Percentiles rank a stretch among this genome's conserved stretches.
Evolutionary conservation across 2,797 vertebrate genomes (phyloP).

Genomic region (Rhadinocentrus ornatus): DNA sequence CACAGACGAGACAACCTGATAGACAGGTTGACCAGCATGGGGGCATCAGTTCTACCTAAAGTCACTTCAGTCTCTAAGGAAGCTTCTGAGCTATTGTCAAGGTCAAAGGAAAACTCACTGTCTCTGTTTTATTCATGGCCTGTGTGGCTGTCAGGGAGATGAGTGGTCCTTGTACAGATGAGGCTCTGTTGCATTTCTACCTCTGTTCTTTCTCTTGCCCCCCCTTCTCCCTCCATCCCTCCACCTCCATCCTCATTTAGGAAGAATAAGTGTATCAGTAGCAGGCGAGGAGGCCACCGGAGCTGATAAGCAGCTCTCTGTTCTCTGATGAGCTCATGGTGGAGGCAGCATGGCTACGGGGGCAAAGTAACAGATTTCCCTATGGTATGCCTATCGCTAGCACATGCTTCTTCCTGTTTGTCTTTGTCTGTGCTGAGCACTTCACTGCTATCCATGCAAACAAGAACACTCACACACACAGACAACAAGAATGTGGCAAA

Average conservation of each 20-base stretch:
- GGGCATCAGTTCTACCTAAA: constrained; percentile 57
- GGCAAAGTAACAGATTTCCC: constrained; percentile 60
- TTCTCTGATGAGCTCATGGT: constrained; percentile 55
- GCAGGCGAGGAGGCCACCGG: constrained; percentile 35
- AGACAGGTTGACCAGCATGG: constrained; percentile 66
- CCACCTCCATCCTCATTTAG: constrained; percentile 36
- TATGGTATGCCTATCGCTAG: constrained; percentile 33
- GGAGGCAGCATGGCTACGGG: constrained; percentile 39
- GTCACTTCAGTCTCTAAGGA: constrained; percentile 53
- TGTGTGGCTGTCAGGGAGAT: constrained; percentile 54
- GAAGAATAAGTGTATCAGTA: constrained; percentile 60
- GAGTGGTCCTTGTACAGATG: constrained; percentile 39
- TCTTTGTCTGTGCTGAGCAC: constrained; percentile 42
- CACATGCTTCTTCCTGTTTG: constrained; percentile 28
- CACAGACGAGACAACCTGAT: constrained; percentile 53
- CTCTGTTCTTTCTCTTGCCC: constrained; percentile 45
- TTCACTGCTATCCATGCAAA: constrained; percentile 39
- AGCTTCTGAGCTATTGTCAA: constrained; percentile 57
- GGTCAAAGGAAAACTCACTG: constrained; percentile 52
- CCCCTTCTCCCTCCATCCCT: constrained; percentile 5
- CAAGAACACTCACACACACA: constrained; percentile 30
- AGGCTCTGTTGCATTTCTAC: constrained; percentile 34
- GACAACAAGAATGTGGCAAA: constrained; percentile 43
- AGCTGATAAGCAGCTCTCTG: constrained; percentile 63
- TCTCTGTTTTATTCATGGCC: constrained; percentile 58